Evolutionary conservation across 2,113 vertebrate genomes (phyloP).

Genomic region (Apus apus): DNA sequence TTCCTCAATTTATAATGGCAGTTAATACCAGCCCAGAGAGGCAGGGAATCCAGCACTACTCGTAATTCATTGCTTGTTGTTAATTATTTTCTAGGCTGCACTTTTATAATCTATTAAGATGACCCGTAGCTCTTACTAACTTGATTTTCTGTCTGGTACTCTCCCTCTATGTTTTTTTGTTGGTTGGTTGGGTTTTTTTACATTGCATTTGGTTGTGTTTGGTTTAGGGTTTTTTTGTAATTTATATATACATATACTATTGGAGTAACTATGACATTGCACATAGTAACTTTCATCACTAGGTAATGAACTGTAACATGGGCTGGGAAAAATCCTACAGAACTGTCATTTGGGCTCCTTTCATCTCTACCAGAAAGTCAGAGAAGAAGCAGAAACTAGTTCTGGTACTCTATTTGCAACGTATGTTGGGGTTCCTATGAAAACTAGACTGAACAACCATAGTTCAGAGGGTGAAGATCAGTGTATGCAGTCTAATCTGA

Average conservation of each 20-base stretch:
- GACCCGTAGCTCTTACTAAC: not conserved
- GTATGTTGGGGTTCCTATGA: not conserved
- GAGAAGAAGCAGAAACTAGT: not conserved
- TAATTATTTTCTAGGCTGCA: constrained; percentile 20
- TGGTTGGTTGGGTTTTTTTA: not conserved
- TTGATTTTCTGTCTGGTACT: not conserved
- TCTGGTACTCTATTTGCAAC: not conserved
- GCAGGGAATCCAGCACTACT: constrained; percentile 50
- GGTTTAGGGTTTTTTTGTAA: too few species aligned
- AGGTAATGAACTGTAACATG: not conserved
- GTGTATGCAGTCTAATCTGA: too few species aligned
- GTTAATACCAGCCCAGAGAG: constrained; percentile 62
- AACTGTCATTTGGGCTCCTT: not conserved
- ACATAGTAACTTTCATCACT: not conserved
- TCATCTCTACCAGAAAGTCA: not conserved
- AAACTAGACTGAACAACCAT: not conserved
- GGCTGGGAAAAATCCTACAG: not conserved
- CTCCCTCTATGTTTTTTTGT: not conserved
- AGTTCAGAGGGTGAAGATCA: not conserved
- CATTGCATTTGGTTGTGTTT: not conserved
- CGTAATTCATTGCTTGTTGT: constrained; percentile 31
- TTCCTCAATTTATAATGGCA: constrained; percentile 69
- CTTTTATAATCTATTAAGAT: not conserved
- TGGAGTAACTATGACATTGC: not conserved
- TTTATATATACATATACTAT: not conserved